phyloP scores from a whole-genome alignment of 2,113 vertebrate genomes.

The Scortum barcoo region DNA sequence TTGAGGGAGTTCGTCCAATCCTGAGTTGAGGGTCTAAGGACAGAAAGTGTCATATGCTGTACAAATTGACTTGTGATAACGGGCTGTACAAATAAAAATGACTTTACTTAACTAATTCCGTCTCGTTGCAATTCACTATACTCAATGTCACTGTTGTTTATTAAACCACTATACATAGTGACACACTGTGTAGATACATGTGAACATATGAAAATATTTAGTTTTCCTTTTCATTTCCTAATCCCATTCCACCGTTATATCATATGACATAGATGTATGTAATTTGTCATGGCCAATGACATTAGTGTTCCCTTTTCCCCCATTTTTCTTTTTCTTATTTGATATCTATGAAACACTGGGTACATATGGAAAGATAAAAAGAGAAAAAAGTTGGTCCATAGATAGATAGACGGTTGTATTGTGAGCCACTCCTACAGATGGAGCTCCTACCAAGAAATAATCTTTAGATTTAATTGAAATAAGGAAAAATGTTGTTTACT shows the following conservation, averaged over 20 bases:
- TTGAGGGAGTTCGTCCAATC: too few species aligned
- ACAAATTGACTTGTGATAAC: too few species aligned
- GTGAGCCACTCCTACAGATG: too few species aligned
- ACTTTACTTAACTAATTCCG: too few species aligned
- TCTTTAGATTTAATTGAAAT: background rate
- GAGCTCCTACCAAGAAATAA: background rate
- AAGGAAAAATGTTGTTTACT: too few species aligned
- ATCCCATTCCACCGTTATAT: background rate
- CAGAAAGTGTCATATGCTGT: too few species aligned
- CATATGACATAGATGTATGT: background rate
- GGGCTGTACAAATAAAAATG: too few species aligned
- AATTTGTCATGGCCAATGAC: background rate
- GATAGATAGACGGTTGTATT: too few species aligned
- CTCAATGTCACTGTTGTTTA: background rate
- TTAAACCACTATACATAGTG: background rate
- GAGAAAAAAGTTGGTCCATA: too few species aligned
- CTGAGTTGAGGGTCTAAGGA: too few species aligned
- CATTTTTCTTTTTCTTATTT: background rate
- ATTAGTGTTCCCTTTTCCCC: background rate
- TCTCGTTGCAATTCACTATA: background rate
- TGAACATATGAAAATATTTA: too few species aligned
- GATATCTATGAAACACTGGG: background rate
- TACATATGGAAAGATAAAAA: too few species aligned
- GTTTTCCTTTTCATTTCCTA: background rate
- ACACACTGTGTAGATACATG: background rate